Evolutionary conservation across 1,140 invertebrate genomes (phyloP).

Genomic region (Trichomalopsis sarcophagae): DNA sequence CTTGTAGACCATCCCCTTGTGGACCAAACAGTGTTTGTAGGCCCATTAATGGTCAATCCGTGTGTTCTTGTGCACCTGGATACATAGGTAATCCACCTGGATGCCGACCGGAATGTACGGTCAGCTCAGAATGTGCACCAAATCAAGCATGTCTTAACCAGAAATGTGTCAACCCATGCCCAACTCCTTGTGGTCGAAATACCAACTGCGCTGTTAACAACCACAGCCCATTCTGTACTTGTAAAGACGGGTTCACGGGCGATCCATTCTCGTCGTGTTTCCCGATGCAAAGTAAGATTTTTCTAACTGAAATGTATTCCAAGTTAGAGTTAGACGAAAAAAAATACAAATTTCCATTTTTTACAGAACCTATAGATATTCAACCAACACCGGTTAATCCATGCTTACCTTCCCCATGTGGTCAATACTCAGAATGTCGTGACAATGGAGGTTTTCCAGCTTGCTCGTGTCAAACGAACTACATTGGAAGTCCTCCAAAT

Average conservation of each 20-base stretch:
- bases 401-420: conserved; percentile 86
- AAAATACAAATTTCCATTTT: conserved; percentile 84
- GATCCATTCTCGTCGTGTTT: conserved; percentile 75
- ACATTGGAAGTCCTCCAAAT: conserved; percentile 84
- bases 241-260: conserved; percentile 75
- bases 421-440: conserved; percentile 87
- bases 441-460: conserved; percentile 81
- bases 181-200: conserved; percentile 80
- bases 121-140: conserved; percentile 78
- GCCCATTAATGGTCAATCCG: conserved; percentile 48
- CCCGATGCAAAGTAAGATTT: conserved; percentile 47
- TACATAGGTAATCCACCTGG: conserved; percentile 79
- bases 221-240: conserved; percentile 81
- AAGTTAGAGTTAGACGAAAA: background rate
- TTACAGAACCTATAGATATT: conserved; percentile 75
- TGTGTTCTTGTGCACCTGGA: conserved; percentile 79
- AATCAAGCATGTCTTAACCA: conserved; percentile 79
- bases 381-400: conserved; percentile 67
- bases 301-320: background rate
- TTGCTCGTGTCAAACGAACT: conserved; percentile 85
- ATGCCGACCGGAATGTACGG: conserved; percentile 80
- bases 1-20: conserved; percentile 72
- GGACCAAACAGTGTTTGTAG: conserved; percentile 71
- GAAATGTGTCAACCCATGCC: conserved; percentile 83
- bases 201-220: conserved; percentile 80